phyloP scores from a whole-genome alignment of 2,113 vertebrate species.

The Rhegmatorhina hoffmannsi region DNA sequence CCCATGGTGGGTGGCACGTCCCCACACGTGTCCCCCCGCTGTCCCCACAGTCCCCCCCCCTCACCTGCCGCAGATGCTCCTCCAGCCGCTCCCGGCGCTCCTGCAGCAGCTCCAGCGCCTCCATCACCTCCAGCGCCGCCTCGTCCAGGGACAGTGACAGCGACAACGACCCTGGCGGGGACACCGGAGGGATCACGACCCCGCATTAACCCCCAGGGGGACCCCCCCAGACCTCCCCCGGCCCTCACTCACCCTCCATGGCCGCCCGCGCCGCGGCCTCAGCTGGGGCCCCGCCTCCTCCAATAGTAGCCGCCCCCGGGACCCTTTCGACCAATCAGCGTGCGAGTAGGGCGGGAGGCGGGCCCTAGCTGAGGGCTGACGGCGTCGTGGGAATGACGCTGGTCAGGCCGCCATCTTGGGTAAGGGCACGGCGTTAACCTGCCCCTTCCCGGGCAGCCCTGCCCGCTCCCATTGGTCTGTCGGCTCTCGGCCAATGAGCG shows the following conservation, averaged over 20 bases:
- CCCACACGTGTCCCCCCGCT: neutral
- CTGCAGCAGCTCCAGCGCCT: neutral
- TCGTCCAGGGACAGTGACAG: neutral
- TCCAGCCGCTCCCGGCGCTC: neutral
- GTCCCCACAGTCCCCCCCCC: neutral
- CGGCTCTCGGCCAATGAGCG: neutral
- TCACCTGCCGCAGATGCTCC: neutral
- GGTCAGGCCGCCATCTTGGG: neutral
- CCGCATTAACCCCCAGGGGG: neutral
- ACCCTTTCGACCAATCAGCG: neutral
- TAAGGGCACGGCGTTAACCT: neutral
- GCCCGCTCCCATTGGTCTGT: neutral
- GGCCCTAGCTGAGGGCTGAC: fast-evolving
- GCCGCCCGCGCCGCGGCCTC: neutral
- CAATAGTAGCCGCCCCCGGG: neutral
- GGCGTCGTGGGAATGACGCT: fast-evolving
- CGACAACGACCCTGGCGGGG: neutral
- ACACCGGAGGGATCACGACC: too few relatives aligned
- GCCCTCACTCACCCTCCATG: neutral
- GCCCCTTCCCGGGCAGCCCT: neutral
- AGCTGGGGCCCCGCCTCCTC: neutral
- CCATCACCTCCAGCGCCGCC: neutral
- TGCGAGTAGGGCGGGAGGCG: fast-evolving
- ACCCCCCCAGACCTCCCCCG: too few relatives aligned
- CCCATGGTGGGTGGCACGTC: neutral